Evolutionary conservation across 2,113 vertebrate genomes (phyloP), one percentile per base, ranked within the genome.

Genomic region (Camarhynchus parvulus): DNA sequence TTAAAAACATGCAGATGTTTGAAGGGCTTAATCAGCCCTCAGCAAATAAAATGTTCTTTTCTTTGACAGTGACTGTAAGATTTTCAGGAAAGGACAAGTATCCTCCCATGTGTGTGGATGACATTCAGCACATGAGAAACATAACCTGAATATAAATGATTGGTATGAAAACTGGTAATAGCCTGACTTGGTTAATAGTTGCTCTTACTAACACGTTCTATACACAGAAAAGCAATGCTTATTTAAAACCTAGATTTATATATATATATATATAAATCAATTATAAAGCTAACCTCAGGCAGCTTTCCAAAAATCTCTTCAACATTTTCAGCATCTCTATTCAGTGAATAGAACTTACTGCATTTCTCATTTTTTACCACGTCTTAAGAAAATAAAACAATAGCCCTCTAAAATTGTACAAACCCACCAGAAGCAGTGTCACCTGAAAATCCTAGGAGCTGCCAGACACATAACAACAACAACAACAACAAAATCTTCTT

Each of bases 281-380:
- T 82, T 52, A 72, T 64, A 63, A 83, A 92, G 33, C 16, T 91
- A 53, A 91, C 84, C 56, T 89, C 52, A 77, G 61, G 15, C 16
- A 93, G 70, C 79, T 74, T 86, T 89, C 83, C 75, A 47, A 75
- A 93, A 89, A 83, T 55, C 39, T 66, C 41, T 86, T 93, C 55
- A 88, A 28, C 15, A 35, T 64, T 91, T 94, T 79, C 39, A 89
- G 33, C 27, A 74, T 56, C 24, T 74, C 27, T 78, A 7, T 92
- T 74, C 47, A 89, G 39, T 31, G 37, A 72, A 44, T 17, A 50
- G 46, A 81, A 83, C 39, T 61, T 86, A 46, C 16, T 61, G 39
- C 24, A 47, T 0, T 0, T 59, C 15, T 85, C 4, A 30, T 35
- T 86, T 81, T 74, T 44, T 42, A 63, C 52, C 19, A 59, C 9